Evolutionary conservation across 30 jellyfish, hydroid and myxozoan species (phyloP).

Genomic region (Aurelia aurita complex sp. Pacific): DNA sequence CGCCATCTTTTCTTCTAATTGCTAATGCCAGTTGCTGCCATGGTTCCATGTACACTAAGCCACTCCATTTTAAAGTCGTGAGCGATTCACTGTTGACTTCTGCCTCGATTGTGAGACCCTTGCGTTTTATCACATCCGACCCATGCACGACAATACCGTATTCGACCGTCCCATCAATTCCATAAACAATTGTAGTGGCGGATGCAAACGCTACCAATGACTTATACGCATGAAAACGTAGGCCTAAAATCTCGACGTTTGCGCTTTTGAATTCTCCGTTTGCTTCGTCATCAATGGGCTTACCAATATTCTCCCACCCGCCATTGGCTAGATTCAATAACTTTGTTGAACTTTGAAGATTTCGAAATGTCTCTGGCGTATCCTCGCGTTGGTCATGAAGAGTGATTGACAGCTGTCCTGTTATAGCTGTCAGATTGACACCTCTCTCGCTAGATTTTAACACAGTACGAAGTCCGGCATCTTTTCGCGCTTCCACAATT

Average conservation of each 20-base stretch:
- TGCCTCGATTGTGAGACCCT: slow-evolving; percentile 26
- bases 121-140: neutral
- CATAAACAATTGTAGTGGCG: slow-evolving; percentile 48
- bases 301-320: slow-evolving; percentile 30
- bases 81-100: slow-evolving; percentile 13
- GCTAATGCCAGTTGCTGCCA: slow-evolving; percentile 60
- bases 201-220: slow-evolving; percentile 67
- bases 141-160: slow-evolving; percentile 40
- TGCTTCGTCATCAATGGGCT: slow-evolving; percentile 4
- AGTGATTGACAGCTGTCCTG: slow-evolving; percentile 37
- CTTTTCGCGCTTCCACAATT: slow-evolving; percentile 28
- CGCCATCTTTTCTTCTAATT: slow-evolving; percentile 15
- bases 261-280: slow-evolving; percentile 60
- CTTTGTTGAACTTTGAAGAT: slow-evolving; percentile 49
- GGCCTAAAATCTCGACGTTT: slow-evolving; percentile 45
- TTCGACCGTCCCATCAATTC: slow-evolving; percentile 60
- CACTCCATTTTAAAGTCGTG: slow-evolving; percentile 56
- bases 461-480: slow-evolving; percentile 8
- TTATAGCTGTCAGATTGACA: neutral
- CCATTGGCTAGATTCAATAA: slow-evolving; percentile 8
- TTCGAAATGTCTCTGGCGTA: slow-evolving; percentile 44
- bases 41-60: slow-evolving; percentile 67
- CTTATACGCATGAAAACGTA: slow-evolving; percentile 30
- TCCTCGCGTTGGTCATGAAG: slow-evolving; percentile 13
- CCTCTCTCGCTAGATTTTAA: slow-evolving; percentile 3